Evolutionary conservation across 2,113 vertebrate genomes (phyloP).

Genomic region (Chamaetylas fuelleborni): DNA sequence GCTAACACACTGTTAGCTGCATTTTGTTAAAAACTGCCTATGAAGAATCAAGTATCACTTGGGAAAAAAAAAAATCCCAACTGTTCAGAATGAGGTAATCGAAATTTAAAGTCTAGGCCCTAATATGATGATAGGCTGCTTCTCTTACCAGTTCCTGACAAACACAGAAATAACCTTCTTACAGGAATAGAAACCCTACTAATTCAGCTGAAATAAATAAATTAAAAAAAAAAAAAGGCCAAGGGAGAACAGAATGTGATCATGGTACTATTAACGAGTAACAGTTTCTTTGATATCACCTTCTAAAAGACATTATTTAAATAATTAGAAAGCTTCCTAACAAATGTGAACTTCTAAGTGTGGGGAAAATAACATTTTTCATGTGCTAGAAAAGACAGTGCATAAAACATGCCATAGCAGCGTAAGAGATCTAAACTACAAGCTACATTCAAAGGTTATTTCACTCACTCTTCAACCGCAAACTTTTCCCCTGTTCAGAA

Average conservation of each 20-base stretch:
- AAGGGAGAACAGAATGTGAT: rapidly evolving
- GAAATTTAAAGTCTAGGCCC: not conserved
- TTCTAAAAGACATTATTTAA: not conserved
- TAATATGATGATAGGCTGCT: constrained; percentile 9
- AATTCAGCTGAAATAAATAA: not conserved
- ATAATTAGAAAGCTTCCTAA: not conserved
- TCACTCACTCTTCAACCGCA: not conserved
- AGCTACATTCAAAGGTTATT: constrained; percentile 11
- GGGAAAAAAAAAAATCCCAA: not conserved
- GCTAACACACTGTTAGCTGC: not conserved
- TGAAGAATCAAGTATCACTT: not conserved
- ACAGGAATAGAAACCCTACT: not conserved
- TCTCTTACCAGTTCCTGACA: not conserved
- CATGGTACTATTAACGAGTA: not conserved
- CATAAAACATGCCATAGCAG: constrained; percentile 54
- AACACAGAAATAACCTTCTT: not conserved
- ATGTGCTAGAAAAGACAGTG: not conserved
- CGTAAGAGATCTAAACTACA: not conserved
- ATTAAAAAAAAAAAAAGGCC: not conserved
- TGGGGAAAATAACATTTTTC: not conserved
- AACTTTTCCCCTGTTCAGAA: not conserved
- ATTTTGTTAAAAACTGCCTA: not conserved
- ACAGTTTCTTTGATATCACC: not conserved
- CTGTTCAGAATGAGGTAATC: not conserved
- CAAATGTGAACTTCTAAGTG: not conserved